phyloP scores from a whole-genome alignment of 2,113 vertebrate genomes.

The Myodes glareolus region DNA sequence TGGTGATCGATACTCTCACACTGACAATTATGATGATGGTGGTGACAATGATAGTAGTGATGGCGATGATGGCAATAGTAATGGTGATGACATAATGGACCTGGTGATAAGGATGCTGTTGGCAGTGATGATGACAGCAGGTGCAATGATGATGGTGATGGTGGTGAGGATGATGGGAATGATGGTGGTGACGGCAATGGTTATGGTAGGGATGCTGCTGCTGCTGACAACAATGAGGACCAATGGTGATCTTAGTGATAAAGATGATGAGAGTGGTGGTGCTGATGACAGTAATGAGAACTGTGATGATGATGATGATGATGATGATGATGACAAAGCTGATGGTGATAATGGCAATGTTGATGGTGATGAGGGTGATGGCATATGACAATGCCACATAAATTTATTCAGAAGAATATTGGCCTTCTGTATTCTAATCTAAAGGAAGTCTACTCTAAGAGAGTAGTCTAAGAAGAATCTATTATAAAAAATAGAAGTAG shows the following conservation, averaged over 20 bases:
- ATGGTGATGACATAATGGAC: too few relatives aligned
- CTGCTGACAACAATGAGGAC: too few relatives aligned
- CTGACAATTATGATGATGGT: not conserved
- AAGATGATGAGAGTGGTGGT: not conserved
- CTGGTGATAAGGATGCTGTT: too few relatives aligned
- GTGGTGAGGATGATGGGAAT: not conserved
- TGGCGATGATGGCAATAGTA: not conserved
- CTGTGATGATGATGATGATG: not conserved
- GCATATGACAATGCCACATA: not conserved
- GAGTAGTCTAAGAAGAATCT: not conserved
- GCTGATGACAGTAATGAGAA: not conserved
- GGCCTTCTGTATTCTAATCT: not conserved
- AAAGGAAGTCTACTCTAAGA: not conserved
- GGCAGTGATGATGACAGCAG: not conserved
- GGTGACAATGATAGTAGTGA: not conserved
- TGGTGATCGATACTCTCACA: not conserved
- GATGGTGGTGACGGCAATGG: not conserved
- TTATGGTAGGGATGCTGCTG: not conserved
- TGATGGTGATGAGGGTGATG: fast-evolving
- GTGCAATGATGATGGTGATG: not conserved
- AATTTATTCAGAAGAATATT: not conserved
- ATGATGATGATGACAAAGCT: not conserved
- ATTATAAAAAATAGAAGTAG: not conserved
- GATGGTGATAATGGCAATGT: not conserved
- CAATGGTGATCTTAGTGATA: not conserved